A percentile compares a stretch with the other conserved stretches of the same genome.
These are phyloP conservation scores for Felis catus DNA, from an alignment of 2,113 vertebrate species.

Conservation along the genomic window DNA sequence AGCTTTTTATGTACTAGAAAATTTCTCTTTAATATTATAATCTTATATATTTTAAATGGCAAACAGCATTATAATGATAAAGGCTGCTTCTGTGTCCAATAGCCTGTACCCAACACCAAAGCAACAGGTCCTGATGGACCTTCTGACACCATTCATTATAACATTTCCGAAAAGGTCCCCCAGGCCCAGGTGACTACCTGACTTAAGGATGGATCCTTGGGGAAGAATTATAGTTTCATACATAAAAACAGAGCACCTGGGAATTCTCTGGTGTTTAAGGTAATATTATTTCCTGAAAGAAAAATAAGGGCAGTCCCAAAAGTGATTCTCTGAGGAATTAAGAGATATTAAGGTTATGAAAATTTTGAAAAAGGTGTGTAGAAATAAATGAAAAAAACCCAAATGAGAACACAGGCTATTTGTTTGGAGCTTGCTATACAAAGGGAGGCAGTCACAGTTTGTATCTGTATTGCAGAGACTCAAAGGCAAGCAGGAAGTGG, in stretches of 20 bases:
- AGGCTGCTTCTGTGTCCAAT: background rate
- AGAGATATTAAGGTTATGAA: background rate
- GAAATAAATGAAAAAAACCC: slow-evolving; percentile 13
- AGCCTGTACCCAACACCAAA: background rate
- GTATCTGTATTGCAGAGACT: background rate
- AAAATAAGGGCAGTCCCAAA: background rate
- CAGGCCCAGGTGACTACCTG: background rate
- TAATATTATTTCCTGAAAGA: background rate
- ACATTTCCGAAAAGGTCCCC: background rate
- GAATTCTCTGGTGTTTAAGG: background rate
- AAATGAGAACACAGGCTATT: background rate
- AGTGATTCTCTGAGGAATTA: background rate
- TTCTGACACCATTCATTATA: background rate
- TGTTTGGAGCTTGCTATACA: background rate
- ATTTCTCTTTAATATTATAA: background rate
- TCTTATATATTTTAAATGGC: background rate
- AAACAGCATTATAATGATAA: background rate
- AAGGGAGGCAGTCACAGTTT: background rate
- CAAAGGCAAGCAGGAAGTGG: background rate
- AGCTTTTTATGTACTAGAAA: background rate
- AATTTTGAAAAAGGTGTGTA: background rate
- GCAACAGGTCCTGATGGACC: background rate
- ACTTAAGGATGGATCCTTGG: background rate
- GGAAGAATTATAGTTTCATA: background rate
- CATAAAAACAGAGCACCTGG: background rate